Conservation (phyloP, 2,888 invertebrate genomes). For the Acanthacorydalis orientalis region DNA sequence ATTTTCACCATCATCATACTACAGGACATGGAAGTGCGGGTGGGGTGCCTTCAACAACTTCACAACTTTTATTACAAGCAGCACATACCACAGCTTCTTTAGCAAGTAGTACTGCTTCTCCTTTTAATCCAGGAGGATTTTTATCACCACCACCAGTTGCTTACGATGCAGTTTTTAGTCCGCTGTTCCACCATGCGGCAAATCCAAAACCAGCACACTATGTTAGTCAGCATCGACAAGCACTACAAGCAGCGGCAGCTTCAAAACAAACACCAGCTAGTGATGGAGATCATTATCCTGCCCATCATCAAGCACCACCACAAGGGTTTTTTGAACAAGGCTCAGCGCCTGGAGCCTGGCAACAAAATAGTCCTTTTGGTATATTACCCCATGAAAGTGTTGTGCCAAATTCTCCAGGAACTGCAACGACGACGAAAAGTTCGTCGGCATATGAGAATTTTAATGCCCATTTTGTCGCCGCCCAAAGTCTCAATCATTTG, state of each 20-base stretch:
- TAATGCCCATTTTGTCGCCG: slow-evolving; percentile 51
- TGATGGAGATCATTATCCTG: slow-evolving; percentile 26
- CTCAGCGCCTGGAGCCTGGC: slow-evolving; percentile 45
- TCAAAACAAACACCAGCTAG: slow-evolving; percentile 15
- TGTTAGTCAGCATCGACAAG: slow-evolving; percentile 51
- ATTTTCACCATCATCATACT: slow-evolving; percentile 47
- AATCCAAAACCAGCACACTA: slow-evolving; percentile 59
- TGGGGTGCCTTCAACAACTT: slow-evolving; percentile 46
- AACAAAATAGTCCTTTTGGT: slow-evolving; percentile 62
- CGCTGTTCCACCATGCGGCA: slow-evolving; percentile 59
- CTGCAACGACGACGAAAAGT: slow-evolving; percentile 38
- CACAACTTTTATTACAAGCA: slow-evolving; percentile 47
- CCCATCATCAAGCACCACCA: slow-evolving; percentile 32
- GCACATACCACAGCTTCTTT: slow-evolving; percentile 40
- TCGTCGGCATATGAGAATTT: slow-evolving; percentile 44
- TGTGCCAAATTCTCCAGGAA: slow-evolving; percentile 44
- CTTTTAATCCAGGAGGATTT: slow-evolving; percentile 54
- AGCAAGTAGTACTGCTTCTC: slow-evolving; percentile 43
- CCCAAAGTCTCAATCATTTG: slow-evolving; percentile 45
- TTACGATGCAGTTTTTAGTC: slow-evolving; percentile 70
- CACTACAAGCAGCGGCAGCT: slow-evolving; percentile 32
- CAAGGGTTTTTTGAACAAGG: slow-evolving; percentile 57
- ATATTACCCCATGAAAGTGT: slow-evolving; percentile 65
- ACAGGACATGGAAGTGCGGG: slow-evolving; percentile 29
- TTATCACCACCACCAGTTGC: slow-evolving; percentile 58